A percentile compares a stretch with the other conserved stretches of the same genome.
phyloP scores from a whole-genome alignment of 2,113 vertebrate genomes.

The Bubo bubo region DNA sequence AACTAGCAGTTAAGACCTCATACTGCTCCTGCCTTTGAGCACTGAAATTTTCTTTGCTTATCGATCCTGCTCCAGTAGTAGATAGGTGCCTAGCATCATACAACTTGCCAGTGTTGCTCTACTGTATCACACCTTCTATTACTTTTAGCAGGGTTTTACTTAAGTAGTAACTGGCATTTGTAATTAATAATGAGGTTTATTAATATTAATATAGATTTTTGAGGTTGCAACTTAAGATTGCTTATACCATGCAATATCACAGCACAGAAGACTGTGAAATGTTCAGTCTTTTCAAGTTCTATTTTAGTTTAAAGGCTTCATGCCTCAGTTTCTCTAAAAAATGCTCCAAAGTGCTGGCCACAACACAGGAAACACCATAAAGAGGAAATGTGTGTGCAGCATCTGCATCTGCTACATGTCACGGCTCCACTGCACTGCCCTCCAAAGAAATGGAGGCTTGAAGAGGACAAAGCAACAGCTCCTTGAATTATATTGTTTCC shows the following conservation, averaged over 20 bases:
- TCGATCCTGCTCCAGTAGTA: not conserved
- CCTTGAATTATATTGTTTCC: not conserved
- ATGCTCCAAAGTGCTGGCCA: not conserved
- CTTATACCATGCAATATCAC: not conserved
- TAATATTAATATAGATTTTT: not conserved
- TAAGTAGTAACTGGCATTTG: not conserved
- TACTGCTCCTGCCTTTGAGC: not conserved
- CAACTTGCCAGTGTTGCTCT: not conserved
- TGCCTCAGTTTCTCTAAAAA: conserved; percentile 24
- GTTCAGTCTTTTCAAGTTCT: conserved; percentile 1
- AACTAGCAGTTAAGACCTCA: not conserved
- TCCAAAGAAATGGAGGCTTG: not conserved
- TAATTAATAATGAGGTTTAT: not conserved
- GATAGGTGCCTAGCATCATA: not conserved
- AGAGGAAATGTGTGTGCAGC: not conserved
- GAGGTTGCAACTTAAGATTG: not conserved
- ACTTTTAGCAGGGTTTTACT: not conserved
- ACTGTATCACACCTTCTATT: not conserved
- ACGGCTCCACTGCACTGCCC: not conserved
- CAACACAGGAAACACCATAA: not conserved
- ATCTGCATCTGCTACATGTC: not conserved
- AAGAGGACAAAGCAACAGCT: not conserved
- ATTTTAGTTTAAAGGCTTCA: conserved; percentile 13
- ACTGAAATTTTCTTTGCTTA: not conserved
- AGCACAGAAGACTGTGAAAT: not conserved